A percentile compares a stretch with the other conserved stretches of the same genome.
These are phyloP conservation scores for Caenorhabditis afra DNA, from an alignment of 2,888 invertebrate species.

Conservation along the genomic window DNA sequence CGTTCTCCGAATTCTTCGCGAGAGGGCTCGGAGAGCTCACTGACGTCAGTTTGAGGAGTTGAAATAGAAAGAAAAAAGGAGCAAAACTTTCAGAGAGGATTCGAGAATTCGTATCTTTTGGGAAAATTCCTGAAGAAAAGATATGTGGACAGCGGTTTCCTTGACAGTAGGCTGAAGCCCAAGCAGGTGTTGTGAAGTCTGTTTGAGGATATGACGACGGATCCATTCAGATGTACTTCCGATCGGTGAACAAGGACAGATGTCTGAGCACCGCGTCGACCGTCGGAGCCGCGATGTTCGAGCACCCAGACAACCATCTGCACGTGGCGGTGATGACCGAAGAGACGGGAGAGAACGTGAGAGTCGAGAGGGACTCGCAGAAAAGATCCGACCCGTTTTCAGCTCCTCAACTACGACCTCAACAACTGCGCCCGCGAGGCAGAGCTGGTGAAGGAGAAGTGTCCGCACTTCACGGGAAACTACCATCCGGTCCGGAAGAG, in stretches of 20 bases:
- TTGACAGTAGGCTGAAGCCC: conserved; percentile 26
- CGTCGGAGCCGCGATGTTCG: conserved; percentile 54
- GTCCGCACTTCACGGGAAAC: conserved; percentile 24
- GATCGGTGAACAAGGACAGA: conserved; percentile 50
- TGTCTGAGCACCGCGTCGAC: conserved; percentile 50
- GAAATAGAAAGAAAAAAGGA: too few relatives aligned
- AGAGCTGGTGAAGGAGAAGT: conserved; percentile 29
- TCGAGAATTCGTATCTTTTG: conserved; percentile 45
- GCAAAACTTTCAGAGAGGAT: conserved; percentile 43
- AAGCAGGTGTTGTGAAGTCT: conserved; percentile 42
- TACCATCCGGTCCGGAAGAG: conserved; percentile 31
- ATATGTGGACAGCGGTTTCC: conserved; percentile 36
- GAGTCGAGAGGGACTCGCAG: neutral
- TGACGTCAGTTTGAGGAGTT: conserved; percentile 27
- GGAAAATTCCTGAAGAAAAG: conserved; percentile 31
- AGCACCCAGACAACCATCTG: conserved; percentile 12
- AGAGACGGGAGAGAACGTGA: conserved; percentile 23
- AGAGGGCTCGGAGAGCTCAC: conserved; percentile 53
- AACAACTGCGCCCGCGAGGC: conserved; percentile 15
- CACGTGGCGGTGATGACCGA: conserved; percentile 47
- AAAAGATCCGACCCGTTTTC: conserved; percentile 2
- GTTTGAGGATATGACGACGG: neutral
- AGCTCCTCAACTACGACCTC: conserved; percentile 45
- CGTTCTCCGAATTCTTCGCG: conserved; percentile 14
- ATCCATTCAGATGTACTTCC: conserved; percentile 46